phyloP scores from a whole-genome alignment of 2,113 vertebrate species.

The Axis porcinus region DNA sequence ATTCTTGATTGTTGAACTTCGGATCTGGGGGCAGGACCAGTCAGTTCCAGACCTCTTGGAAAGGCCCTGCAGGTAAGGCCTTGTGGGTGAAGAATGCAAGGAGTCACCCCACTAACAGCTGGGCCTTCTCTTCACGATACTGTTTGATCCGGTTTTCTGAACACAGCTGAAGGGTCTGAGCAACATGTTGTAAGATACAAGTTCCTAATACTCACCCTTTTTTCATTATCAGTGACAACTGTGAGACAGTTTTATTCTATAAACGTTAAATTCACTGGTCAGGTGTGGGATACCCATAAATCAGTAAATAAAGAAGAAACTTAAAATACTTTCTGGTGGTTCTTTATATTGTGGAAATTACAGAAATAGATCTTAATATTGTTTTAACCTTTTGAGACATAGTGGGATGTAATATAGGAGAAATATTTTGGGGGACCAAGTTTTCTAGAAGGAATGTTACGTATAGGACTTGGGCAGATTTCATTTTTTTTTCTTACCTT shows the following conservation, averaged over 20 bases:
- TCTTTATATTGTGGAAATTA: not conserved
- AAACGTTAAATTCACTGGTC: not conserved
- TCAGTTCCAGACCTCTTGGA: no score
- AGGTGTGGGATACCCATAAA: not conserved
- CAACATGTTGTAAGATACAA: not conserved
- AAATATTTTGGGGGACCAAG: not conserved
- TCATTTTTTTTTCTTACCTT: not conserved
- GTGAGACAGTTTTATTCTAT: not conserved
- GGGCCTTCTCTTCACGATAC: not conserved
- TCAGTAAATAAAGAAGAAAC: not conserved
- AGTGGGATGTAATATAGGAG: not conserved
- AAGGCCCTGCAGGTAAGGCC: no score
- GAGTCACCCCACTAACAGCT: not conserved
- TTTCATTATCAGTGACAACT: not conserved
- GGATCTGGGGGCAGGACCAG: fast-evolving
- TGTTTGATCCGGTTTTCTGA: not conserved
- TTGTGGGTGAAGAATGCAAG: not conserved
- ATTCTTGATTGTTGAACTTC: no score
- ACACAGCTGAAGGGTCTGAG: not conserved
- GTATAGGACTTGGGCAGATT: not conserved
- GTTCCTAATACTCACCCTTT: not conserved
- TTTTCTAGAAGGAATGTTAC: not conserved
- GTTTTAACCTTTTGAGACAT: not conserved
- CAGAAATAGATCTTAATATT: not conserved
- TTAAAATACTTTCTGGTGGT: not conserved